Evolutionary conservation across 2,113 vertebrate species (phyloP), one percentile per base, ranked within the genome.

Genomic region (zebrafish (Danio rerio)): DNA sequence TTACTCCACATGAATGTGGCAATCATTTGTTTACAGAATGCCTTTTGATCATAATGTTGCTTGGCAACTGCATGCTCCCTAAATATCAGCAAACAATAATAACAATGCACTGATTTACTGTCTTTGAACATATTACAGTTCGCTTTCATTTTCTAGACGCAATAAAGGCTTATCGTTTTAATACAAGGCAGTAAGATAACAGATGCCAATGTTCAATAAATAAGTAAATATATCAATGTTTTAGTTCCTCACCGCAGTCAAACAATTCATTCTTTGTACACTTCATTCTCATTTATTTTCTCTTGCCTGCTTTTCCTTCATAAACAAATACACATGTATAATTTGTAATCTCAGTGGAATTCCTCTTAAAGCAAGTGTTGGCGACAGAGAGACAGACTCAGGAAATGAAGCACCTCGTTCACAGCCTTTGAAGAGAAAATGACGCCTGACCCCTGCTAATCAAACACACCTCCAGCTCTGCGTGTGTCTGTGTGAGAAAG

Each of bases 321-420:
- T 31, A 7, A 47, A 31, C 82, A 47, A 62, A 77, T 42, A 61
- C 18, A 56, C 58, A 79, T 47, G n/a, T n/a, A 70, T n/a, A 63
- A 73, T 58, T n/a, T 49, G 15, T 21, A 49, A 3, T 72, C 9
- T 45, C 50, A 59, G 55, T 50, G 75, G 63, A 61, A 77, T 63
- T 70, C 43, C 72, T 21, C 31, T 68, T 43, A 43, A 69, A 71
- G 43, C 58, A 16, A 71, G 73, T 78, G 45, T 40, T 70, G 62
- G 72, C 49, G 42, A 75, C 31, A 49, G 50, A 45, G 18, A 68
- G 50, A 45, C 52, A 31, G 81, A 13, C 81, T 58, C 74, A 85
- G 84, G 84, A 85, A 85, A 85, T 79, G 84, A 85, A 85, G 84
- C 80, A 82, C 84, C 59, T 85, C 84, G 31, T 78, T 85, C 68